Evolutionary conservation across 2,113 vertebrate genomes (phyloP).

Genomic region (Gavia stellata): DNA sequence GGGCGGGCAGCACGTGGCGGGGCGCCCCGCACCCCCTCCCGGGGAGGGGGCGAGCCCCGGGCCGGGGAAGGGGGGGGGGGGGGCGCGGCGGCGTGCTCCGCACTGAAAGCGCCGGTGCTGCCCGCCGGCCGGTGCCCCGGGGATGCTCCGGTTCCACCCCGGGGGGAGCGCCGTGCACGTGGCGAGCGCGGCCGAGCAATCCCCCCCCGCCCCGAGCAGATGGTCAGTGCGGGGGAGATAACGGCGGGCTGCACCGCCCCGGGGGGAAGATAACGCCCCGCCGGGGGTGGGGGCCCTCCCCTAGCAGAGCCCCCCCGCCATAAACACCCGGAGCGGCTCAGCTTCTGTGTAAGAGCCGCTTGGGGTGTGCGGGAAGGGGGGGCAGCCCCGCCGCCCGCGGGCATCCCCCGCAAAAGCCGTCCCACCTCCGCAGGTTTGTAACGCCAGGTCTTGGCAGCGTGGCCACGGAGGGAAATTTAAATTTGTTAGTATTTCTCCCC

Average conservation of each 20-base stretch:
- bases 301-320: background rate
- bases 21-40: background rate
- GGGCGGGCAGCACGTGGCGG: conserved; percentile 42
- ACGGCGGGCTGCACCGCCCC: background rate
- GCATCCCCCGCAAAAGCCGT: background rate
- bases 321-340: background rate
- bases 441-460: background rate
- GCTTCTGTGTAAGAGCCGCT: no score
- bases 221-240: background rate
- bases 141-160: background rate
- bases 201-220: background rate
- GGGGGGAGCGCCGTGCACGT: background rate
- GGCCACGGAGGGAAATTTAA: background rate
- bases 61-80: background rate
- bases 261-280: conserved; percentile 7
- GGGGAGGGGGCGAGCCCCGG: background rate
- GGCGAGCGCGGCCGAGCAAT: background rate
- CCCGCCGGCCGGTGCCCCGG: background rate
- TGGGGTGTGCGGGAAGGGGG: background rate
- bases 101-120: background rate
- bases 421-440: background rate
- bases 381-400: background rate
- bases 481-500: background rate
- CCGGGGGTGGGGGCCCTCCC: background rate
- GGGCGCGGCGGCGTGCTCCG: no score